A percentile compares a stretch with the other conserved stretches of the same genome.
Conservation (phyloP, 1,140 invertebrate genomes). For the Leptestheria dahalacensis region DNA sequence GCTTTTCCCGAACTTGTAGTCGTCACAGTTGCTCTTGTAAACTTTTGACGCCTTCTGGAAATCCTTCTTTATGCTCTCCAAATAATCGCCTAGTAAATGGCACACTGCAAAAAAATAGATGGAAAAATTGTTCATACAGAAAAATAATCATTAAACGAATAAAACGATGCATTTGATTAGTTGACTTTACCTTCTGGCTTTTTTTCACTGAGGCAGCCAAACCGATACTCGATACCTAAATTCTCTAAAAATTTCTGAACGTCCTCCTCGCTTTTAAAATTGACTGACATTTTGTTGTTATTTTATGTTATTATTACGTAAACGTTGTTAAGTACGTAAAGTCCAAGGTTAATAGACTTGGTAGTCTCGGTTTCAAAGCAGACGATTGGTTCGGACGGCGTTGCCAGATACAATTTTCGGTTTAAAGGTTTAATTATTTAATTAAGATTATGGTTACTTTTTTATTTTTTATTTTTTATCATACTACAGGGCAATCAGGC, state of each 20-base stretch:
- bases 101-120: constrained; percentile 70
- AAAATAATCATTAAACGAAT: background rate
- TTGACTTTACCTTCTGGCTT: constrained; percentile 49
- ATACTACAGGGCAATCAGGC: too few species aligned
- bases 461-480: too few species aligned
- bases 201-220: constrained; percentile 72
- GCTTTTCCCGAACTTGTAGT: constrained; percentile 59
- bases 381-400: too few species aligned
- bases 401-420: too few species aligned
- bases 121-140: background rate
- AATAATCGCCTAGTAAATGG: constrained; percentile 73
- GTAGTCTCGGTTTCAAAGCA: too few species aligned
- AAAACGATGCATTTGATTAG: background rate
- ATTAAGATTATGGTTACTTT: too few species aligned
- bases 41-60: constrained; percentile 56
- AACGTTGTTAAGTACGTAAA: background rate
- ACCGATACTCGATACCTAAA: constrained; percentile 77
- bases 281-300: constrained; percentile 1
- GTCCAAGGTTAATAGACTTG: too few species aligned
- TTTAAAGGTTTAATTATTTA: too few species aligned
- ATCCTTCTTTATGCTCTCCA: constrained; percentile 65
- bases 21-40: constrained; percentile 70
- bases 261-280: constrained; percentile 69
- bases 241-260: constrained; percentile 76
- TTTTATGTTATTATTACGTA: background rate